Base-by-base conservation (phyloP, 2,888 invertebrate genomes). In the Hemithea aestivaria region DNA sequence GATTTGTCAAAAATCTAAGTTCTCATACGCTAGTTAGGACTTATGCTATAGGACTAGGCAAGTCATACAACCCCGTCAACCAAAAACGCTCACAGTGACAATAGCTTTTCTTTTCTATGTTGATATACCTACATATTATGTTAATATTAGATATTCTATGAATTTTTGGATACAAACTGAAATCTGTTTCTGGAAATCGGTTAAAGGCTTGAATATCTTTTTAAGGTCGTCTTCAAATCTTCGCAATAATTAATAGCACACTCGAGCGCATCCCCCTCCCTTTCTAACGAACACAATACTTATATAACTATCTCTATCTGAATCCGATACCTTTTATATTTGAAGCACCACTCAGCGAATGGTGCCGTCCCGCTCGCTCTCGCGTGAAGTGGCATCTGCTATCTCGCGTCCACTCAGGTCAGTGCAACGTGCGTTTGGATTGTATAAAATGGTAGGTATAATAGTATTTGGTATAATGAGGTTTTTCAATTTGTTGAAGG, bases 291-390 rank as follows among this genome's bases (percentile, higher is more conserved):
- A 30, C 26, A 30, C 40, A 38, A 41, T 45, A 34, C 42, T 34
- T 24, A 40, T 48, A 51, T 35, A 28, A 20, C 45, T 28, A 10
- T 58, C 54, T 24, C 45, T 42, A 52, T 50, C 42, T 30, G 65
- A 72, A 74, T 76, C 72, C 73, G 82, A 81, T 83, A 84, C 83
- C 82, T 77, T 84, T 83, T 82, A 81, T 74, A 73, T 73, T 73
- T 83, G 55, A 66, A 84, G 84, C 74, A 71, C 58, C 66, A 62
- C 78, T 80, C 62, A 49, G 55, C 47, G 51, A 43, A 43, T 68
- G 65, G 56, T 56, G 34, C 66, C 48, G 32, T 74, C 76, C 56
- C 66, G 36, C 53, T 80, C 55, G 32, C 62, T 48, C 72, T 40
- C 36, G 27, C 20, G 6, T n/a, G 24, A 10, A 20, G 20, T 34